Conservation (phyloP, 2,888 invertebrate species). For the Napeogenes sylphis region DNA sequence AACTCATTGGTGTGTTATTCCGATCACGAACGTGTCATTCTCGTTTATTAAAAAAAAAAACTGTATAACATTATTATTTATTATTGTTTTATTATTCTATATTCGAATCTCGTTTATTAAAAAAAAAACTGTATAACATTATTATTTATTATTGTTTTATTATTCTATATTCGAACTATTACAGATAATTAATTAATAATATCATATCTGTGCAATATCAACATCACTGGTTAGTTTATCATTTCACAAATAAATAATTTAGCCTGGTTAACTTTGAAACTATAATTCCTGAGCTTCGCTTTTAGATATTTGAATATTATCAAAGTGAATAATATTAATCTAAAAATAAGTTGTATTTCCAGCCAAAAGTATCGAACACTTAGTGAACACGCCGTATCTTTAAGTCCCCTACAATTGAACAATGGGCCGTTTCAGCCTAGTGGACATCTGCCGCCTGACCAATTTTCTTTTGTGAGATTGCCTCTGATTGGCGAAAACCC, state of each 20-base stretch:
- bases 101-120: slow-evolving; percentile 44
- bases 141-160: slow-evolving; percentile 16
- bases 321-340: no score
- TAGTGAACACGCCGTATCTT: slow-evolving; percentile 18
- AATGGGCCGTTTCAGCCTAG: slow-evolving; percentile 65
- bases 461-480: slow-evolving; percentile 73
- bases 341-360: slow-evolving; percentile 7
- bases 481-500: slow-evolving; percentile 69
- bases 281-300: no score
- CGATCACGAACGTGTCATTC: slow-evolving; percentile 51
- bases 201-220: no score
- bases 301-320: no score
- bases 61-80: slow-evolving; percentile 15
- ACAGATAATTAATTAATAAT: no score
- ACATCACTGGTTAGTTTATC: no score
- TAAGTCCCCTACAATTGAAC: slow-evolving; percentile 61
- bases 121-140: no score
- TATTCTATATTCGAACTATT: no score
- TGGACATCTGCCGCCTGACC: slow-evolving; percentile 75
- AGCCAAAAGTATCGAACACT: slow-evolving; percentile 22
- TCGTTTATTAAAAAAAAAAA: slow-evolving; percentile 43
- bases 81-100: no score
- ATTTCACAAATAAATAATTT: no score
- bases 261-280: no score
- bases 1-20: slow-evolving; percentile 57